Evolutionary conservation across 1,140 invertebrate genomes (phyloP), one percentile per base, ranked within the genome.

Genomic region (Sitophilus oryzae): DNA sequence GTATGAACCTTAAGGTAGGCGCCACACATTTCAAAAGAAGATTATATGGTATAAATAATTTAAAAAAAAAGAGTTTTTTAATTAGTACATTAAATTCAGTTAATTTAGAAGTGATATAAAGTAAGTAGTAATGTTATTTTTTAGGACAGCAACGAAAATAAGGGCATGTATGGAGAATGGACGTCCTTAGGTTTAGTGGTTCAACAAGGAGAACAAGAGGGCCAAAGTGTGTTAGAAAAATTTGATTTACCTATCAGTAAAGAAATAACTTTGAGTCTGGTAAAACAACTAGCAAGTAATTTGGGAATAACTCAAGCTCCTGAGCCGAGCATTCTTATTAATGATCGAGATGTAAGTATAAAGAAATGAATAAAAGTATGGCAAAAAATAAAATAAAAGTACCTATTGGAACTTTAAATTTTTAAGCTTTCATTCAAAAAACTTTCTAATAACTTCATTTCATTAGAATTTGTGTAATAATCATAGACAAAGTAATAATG

Each of bases 101-200:
- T n/a, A n/a, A n/a, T n/a, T n/a, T n/a, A n/a, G n/a, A n/a, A n/a
- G n/a, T n/a, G n/a, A n/a, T n/a, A n/a, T n/a, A n/a, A n/a, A n/a
- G n/a, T n/a, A n/a, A n/a, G n/a, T n/a, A n/a, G n/a, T n/a, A n/a
- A n/a, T n/a, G n/a, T n/a, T n/a, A n/a, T n/a, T n/a, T 11, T 53
- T 44, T 53, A 81, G 79, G 76, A 76, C 55, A 69, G 67, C 51
- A 63, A 60, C 45, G 69, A 74, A 62, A 68, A 69, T 67, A 82
- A 81, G 74, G 82, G 81, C 62, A 90, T 91, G 88, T 91, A 89
- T 78, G 83, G 83, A 62, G 88, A 91, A 78, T 91, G 88, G 88
- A 86, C 85, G 56, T 89, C 87, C 20, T 71, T 90, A 61, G 85
- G 81, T 56, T 72, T 81, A 59, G 73, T 82, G 46, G 83, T 88